phyloP scores from a whole-genome alignment of 2,797 vertebrate genomes.

The Lepus oiostolus region DNA sequence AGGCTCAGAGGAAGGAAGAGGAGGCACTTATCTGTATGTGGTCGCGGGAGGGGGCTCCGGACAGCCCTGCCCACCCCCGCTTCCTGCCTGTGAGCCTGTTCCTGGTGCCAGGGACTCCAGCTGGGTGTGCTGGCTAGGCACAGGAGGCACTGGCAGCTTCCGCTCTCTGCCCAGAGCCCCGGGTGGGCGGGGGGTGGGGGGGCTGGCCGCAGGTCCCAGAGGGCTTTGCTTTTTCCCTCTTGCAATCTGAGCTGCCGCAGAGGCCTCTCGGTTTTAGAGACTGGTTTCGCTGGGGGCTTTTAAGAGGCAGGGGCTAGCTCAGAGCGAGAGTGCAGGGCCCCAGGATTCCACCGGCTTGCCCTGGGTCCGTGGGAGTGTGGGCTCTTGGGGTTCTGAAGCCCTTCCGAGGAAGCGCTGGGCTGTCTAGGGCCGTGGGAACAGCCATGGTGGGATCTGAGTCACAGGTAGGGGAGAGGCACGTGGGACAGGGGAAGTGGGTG shows the following conservation, averaged over 20 bases:
- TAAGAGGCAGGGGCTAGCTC: conserved; percentile 38
- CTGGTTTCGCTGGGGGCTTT: conserved; percentile 59
- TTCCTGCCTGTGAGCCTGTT: not conserved
- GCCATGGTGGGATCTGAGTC: not conserved
- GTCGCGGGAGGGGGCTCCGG: not conserved
- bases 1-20: not conserved
- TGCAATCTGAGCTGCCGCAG: conserved; percentile 58
- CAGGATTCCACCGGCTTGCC: not conserved
- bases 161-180: not conserved
- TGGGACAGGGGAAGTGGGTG: not conserved
- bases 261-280: conserved; percentile 68
- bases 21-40: not conserved
- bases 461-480: not conserved
- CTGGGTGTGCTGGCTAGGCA: conserved; percentile 54
- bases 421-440: conserved; percentile 55
- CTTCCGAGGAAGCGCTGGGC: conserved; percentile 60
- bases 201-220: not conserved
- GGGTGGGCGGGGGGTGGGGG: not conserved
- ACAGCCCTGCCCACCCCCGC: not conserved
- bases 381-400: not conserved
- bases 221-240: not conserved
- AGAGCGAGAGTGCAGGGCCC: conserved; percentile 55
- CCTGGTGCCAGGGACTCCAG: not conserved
- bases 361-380: not conserved
- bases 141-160: conserved; percentile 35